Evolutionary conservation across 2,113 vertebrate genomes (phyloP), one percentile per base, ranked within the genome.

Genomic region (Hyperoodon ampullatus): DNA sequence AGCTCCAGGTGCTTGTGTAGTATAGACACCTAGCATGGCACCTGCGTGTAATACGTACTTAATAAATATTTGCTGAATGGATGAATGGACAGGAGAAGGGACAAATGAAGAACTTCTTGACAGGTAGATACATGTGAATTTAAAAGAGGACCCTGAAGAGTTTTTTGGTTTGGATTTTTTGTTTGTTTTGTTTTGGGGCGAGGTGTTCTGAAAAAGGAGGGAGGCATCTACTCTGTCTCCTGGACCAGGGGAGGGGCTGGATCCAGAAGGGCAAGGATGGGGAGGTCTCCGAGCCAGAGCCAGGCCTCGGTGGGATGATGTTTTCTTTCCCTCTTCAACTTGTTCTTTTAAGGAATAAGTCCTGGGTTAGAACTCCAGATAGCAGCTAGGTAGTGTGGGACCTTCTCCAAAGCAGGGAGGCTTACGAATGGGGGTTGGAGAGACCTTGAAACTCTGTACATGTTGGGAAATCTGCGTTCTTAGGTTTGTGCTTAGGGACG

Each of bases 21-120:
- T 16, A 3, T 4, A 6, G 83, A 50, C 24, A 30, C 28, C 12
- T 28, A 6, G 0, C 28, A 0, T 0, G 3, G 8, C 5, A 1
- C 19, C 63, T 55, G 21, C 30, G 12, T 2, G 0, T 26, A 28
- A 7, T 19, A 26, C 14, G 0, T 16, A 10, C 28, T 65, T 72
- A 6, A 61, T 65, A 70, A 35, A 13, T 68, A 53, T 71, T 74
- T 44, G 50, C 30, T 35, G 65, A 65, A 33, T 4, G 33, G 30
- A 24, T 60, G 24, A 16, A 19, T 30, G 63, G 23, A 75, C 26
- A 47, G 70, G 24, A 70, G n/a, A 42, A 72, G 24, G 15, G 55
- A 28, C n/a, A 13, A 24, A 66, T 21, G 5, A 75, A 65, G 63
- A 53, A 70, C 60, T 53, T 92, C 4, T 60, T 72, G 33, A 26